phyloP scores from a whole-genome alignment of 2,797 vertebrate species.

The Astyanax mexicanus region DNA sequence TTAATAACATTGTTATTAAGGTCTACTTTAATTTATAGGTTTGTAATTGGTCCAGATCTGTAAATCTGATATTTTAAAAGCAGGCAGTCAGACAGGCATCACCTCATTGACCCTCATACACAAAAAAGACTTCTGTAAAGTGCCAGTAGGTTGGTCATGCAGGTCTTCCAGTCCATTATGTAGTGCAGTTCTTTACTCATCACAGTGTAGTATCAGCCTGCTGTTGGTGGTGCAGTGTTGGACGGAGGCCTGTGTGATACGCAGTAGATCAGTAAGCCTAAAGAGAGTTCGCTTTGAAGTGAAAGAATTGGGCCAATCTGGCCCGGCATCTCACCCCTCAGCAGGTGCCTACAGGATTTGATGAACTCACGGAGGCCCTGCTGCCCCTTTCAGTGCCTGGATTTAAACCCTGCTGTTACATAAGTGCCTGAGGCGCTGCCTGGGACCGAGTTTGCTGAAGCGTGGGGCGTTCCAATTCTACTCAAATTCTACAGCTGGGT shows the following conservation, averaged over 20 bases:
- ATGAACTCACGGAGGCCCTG: slow-evolving; percentile 6
- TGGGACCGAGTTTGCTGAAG: slow-evolving; percentile 6
- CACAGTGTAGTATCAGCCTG: too few relatives aligned
- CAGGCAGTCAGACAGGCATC: too few relatives aligned
- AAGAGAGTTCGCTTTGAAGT: slow-evolving; percentile 66
- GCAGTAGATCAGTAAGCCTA: background rate
- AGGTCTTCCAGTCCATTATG: background rate
- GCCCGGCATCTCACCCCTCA: slow-evolving; percentile 38
- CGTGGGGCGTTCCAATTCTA: background rate
- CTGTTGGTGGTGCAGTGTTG: too few relatives aligned
- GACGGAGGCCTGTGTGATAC: background rate
- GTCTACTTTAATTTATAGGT: too few relatives aligned
- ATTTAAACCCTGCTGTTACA: slow-evolving; percentile 19
- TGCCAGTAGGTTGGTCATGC: background rate
- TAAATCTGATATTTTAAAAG: too few relatives aligned
- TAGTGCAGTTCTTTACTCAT: background rate
- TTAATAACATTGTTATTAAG: too few relatives aligned
- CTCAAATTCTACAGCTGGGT: too few relatives aligned
- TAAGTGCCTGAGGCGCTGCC: slow-evolving; percentile 25
- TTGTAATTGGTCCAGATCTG: too few relatives aligned
- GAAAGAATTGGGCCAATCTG: slow-evolving; percentile 65
- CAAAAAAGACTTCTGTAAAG: too few relatives aligned
- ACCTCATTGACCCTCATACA: too few relatives aligned
- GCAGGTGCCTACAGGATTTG: slow-evolving; percentile 58
- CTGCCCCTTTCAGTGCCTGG: background rate